Evolutionary conservation across 2,797 vertebrate species (phyloP).

Genomic region (Myotis pilosus): DNA sequence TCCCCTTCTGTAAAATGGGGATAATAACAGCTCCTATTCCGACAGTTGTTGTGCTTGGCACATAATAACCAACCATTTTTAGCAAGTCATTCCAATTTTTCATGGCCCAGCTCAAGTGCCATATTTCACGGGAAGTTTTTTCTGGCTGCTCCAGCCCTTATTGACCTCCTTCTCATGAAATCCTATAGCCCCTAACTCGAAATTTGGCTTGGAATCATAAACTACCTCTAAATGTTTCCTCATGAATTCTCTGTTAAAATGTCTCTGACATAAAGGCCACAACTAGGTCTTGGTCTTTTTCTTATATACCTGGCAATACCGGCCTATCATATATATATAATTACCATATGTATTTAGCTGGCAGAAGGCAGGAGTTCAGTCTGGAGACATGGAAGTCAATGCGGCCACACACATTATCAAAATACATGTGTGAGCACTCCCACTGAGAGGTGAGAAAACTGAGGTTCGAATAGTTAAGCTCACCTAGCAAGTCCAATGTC

Average conservation of each 20-base stretch:
- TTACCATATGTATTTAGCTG: not conserved
- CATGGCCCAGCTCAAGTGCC: not conserved
- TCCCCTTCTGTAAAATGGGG: constrained; percentile 44
- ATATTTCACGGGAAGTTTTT: not conserved
- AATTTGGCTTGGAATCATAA: not conserved
- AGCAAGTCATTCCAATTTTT: not conserved
- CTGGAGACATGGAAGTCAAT: not conserved
- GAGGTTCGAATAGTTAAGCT: not conserved
- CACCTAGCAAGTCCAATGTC: not conserved
- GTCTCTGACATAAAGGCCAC: not conserved
- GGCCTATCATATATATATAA: not conserved
- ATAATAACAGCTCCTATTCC: constrained; percentile 19
- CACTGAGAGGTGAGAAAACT: not conserved
- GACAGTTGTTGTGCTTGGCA: not conserved
- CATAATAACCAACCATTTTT: constrained; percentile 3
- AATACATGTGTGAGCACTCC: not conserved
- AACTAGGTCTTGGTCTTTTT: not conserved
- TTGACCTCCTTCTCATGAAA: not conserved
- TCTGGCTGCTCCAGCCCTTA: not conserved
- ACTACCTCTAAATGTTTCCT: not conserved
- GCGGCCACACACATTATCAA: not conserved
- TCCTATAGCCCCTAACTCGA: not conserved
- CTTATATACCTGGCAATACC: not conserved
- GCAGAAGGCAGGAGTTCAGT: not conserved
- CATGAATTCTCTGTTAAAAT: not conserved